Conservation (phyloP, 2,888 invertebrate species). For the Cistogaster globosa region DNA sequence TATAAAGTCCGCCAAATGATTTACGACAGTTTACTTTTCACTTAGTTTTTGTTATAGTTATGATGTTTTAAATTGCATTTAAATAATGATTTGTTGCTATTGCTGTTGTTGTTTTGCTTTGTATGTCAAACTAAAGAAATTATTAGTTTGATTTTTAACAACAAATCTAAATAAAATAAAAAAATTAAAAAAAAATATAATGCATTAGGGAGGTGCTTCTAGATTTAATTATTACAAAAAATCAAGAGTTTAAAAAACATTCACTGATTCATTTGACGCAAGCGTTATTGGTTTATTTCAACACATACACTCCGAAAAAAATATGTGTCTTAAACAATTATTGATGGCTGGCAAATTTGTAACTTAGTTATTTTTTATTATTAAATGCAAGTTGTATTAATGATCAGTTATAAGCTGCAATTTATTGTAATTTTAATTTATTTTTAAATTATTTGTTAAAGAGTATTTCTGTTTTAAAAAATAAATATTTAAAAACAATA, state of each 20-base stretch:
- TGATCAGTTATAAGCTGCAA: conserved; percentile 24
- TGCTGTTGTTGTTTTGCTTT: neutral
- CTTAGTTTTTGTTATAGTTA: conserved; percentile 2
- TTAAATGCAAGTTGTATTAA: neutral
- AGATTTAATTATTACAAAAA: neutral
- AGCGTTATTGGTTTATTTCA: conserved; percentile 5
- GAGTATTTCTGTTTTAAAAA: neutral
- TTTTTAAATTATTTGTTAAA: neutral
- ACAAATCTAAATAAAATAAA: neutral
- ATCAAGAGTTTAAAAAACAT: neutral
- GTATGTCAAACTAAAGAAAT: conserved; percentile 13
- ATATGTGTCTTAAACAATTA: conserved; percentile 1
- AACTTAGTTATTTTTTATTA: no score
- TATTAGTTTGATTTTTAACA: neutral
- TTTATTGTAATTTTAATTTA: conserved; percentile 2
- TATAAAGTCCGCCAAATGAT: conserved; percentile 21
- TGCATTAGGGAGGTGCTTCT: conserved; percentile 2
- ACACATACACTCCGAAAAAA: neutral
- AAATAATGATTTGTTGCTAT: neutral
- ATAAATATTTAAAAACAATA: neutral
- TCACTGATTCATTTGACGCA: neutral
- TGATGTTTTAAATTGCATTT: conserved; percentile 22
- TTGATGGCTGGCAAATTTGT: neutral
- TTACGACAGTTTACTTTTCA: conserved; percentile 7
- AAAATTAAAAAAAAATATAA: neutral